Evolutionary conservation across 1,140 invertebrate genomes (phyloP), one percentile per base, ranked within the genome.

Genomic region (Delia radicum): DNA sequence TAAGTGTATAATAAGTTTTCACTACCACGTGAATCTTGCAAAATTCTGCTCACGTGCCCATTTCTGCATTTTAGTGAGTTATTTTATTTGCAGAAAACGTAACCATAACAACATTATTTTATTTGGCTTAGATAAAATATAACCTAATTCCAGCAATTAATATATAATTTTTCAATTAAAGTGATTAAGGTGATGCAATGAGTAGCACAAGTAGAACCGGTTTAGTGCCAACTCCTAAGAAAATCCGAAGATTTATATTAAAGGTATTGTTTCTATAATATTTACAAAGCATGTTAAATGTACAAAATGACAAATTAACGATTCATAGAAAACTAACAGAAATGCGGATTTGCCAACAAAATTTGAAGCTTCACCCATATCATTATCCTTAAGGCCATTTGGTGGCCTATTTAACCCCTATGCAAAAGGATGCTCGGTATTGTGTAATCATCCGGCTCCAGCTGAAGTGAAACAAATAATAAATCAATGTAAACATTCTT

Each of bases 371-470:
- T 71, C 72, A 29, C 79, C 83, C n/a, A 82, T 84, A 79, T 80
- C 81, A 2, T 78, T 85, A 8, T 83, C 83, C 1, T 67, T 93
- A 27, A 90, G 93, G 75, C 93, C 93, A 0, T 94, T 93, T 78
- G 92, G 93, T 3, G 92, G 92, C 8, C 87, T 94, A 0, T 94
- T 91, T 85, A 94, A 95, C 87, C 93, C 93, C 2, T 95, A 92
- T 84, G 89, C 92, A 2, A 90, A 91, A 77, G 91, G 90, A 12
- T 95, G 94, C 82, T 95, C 94, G 0, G 89, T 94, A 6, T 87
- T 94, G 2, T 94, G 93, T 87, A 94, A 95, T 81, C 94, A 95
- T 87, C 94, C 94, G 1, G 90, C 92, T 13, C 93, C 94, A 74
- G 89, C 88, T 21, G 91, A 92, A 76, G 90, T 92, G 0, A 94